These are phyloP conservation scores for Melanotaenia nigrans DNA, from an alignment of 2,797 vertebrate genomes.

Conservation along the genomic window DNA sequence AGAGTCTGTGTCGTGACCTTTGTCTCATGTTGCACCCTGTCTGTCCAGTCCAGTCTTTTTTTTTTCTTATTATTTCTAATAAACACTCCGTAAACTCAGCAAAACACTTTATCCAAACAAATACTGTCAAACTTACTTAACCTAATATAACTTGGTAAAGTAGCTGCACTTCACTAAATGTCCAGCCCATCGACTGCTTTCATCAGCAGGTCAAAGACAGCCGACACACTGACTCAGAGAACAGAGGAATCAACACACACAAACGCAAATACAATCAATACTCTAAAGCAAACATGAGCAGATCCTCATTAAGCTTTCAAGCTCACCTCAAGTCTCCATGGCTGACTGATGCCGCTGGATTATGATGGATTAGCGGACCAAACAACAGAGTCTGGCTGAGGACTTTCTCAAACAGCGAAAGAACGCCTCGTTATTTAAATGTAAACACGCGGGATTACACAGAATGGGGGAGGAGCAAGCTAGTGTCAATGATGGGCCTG, in stretches of 20 bases:
- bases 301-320: constrained; percentile 38
- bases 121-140: not conserved
- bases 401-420: constrained; percentile 49
- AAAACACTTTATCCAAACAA: not conserved
- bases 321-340: constrained; percentile 62
- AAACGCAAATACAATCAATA: constrained; percentile 11
- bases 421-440: constrained; percentile 39
- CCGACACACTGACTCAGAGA: constrained; percentile 1
- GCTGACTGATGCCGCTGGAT: constrained; percentile 25
- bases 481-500: constrained; percentile 25
- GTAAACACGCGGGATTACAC: constrained; percentile 40
- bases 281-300: constrained; percentile 20
- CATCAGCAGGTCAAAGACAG: not conserved
- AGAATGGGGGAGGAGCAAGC: constrained; percentile 44
- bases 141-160: not conserved
- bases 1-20: constrained; percentile 38
- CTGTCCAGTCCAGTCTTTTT: not conserved
- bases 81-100: not conserved
- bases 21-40: constrained; percentile 10
- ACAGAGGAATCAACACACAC: constrained; percentile 4
- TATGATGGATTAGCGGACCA: constrained; percentile 53
- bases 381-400: constrained; percentile 42
- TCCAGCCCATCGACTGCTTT: not conserved
- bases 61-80: not conserved
- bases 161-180: not conserved